These are phyloP conservation scores for Protodeltote pygarga DNA, from an alignment of 2,888 invertebrate species.

Conservation along the genomic window DNA sequence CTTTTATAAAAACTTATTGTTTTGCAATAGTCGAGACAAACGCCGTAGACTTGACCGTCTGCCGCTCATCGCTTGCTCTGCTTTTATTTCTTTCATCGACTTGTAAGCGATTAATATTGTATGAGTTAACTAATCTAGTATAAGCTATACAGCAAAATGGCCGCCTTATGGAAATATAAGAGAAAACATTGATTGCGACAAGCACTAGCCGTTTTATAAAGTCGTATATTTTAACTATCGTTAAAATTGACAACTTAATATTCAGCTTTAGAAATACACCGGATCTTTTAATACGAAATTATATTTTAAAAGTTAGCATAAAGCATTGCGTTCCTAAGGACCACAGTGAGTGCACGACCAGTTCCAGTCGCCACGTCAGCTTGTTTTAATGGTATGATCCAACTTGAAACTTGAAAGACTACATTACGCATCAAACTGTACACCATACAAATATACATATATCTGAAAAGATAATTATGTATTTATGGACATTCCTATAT, in stretches of 20 bases:
- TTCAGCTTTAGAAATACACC: neutral
- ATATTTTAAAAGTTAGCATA: too few relatives aligned
- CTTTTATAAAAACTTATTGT: too few relatives aligned
- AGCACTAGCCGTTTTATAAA: constrained; percentile 9
- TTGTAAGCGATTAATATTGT: constrained; percentile 41
- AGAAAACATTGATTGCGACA: constrained; percentile 37
- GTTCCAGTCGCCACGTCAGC: too few relatives aligned
- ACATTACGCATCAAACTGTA: too few relatives aligned
- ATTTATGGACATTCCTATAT: too few relatives aligned
- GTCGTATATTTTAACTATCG: constrained; percentile 11
- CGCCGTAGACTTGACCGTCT: neutral
- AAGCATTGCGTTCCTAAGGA: too few relatives aligned
- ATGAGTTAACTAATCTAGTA: constrained; percentile 32
- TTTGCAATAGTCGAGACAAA: neutral
- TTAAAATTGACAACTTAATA: neutral
- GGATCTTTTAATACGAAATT: constrained; percentile 8
- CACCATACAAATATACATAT: too few relatives aligned
- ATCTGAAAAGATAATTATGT: too few relatives aligned
- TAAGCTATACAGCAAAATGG: constrained; percentile 15
- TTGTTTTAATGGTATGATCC: too few relatives aligned
- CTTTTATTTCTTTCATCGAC: constrained; percentile 34
- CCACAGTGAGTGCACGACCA: too few relatives aligned
- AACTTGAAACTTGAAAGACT: too few relatives aligned
- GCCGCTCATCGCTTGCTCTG: constrained; percentile 6
- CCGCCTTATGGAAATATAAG: constrained; percentile 24